Conservation (phyloP, 2,113 vertebrate genomes). For the Electrona antarctica region DNA sequence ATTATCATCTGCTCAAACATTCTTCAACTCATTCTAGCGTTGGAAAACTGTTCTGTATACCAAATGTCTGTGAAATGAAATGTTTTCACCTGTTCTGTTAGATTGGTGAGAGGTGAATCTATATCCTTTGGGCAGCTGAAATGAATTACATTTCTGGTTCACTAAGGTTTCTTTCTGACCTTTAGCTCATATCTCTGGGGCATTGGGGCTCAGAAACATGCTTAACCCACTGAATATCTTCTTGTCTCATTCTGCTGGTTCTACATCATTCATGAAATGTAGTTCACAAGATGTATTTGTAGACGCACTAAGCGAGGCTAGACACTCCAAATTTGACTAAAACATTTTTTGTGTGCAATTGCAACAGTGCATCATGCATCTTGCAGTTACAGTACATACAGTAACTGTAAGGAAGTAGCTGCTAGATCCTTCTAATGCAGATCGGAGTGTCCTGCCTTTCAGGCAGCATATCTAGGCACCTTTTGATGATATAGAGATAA, state of each 20-base stretch:
- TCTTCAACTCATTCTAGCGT: not conserved
- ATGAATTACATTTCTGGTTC: not conserved
- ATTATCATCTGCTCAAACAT: no score
- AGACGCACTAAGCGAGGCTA: not conserved
- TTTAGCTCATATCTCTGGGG: conserved; percentile 3
- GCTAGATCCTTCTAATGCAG: not conserved
- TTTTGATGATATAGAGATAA: no score
- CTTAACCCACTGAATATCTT: not conserved
- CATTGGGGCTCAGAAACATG: not conserved
- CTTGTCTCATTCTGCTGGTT: not conserved
- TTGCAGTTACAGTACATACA: not conserved
- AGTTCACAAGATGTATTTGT: not conserved
- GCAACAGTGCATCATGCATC: not conserved
- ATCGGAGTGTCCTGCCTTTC: no score
- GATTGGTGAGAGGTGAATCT: not conserved
- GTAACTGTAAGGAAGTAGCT: not conserved
- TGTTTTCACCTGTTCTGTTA: not conserved
- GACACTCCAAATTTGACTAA: not conserved
- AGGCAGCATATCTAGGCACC: no score
- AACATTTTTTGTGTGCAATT: not conserved
- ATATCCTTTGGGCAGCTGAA: not conserved
- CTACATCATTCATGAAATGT: not conserved
- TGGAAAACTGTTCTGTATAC: not conserved
- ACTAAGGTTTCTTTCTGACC: conserved; percentile 13
- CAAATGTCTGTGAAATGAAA: not conserved